phyloP scores from a whole-genome alignment of 2,797 vertebrate genomes.

The Chloroceryle amazona region DNA sequence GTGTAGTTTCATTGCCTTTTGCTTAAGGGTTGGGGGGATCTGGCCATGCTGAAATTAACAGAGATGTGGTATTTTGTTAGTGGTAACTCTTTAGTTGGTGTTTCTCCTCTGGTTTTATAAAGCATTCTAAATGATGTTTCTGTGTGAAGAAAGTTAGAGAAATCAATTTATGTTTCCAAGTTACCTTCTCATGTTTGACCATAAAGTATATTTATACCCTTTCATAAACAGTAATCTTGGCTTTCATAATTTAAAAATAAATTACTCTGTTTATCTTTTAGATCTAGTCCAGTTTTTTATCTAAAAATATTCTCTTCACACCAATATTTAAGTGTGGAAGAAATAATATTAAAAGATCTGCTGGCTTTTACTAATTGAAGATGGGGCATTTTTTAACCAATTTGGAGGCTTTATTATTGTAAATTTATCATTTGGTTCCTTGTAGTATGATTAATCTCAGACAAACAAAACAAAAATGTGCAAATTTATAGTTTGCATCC shows the following conservation, averaged over 20 bases:
- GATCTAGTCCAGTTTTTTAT: neutral
- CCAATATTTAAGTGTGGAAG: constrained; percentile 4
- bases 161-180: neutral
- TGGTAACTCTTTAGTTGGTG: neutral
- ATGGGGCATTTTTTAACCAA: rapidly evolving
- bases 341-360: constrained; percentile 10
- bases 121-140: neutral
- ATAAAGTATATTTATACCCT: neutral
- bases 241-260: constrained; percentile 18
- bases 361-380: neutral
- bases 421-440: constrained; percentile 50
- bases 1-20: neutral
- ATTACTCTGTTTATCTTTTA: neutral
- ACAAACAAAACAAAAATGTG: constrained; percentile 40
- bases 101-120: constrained; percentile 12
- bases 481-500: constrained; percentile 40
- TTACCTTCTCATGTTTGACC: neutral
- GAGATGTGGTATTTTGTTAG: neutral
- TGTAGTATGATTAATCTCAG: constrained; percentile 45
- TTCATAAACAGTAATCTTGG: neutral
- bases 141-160: neutral
- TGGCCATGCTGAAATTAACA: neutral
- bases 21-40: neutral
- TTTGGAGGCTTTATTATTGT: neutral
- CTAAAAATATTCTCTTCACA: neutral